phyloP scores from a whole-genome alignment of 2,888 invertebrate species.

The Oscheius myriophilus region DNA sequence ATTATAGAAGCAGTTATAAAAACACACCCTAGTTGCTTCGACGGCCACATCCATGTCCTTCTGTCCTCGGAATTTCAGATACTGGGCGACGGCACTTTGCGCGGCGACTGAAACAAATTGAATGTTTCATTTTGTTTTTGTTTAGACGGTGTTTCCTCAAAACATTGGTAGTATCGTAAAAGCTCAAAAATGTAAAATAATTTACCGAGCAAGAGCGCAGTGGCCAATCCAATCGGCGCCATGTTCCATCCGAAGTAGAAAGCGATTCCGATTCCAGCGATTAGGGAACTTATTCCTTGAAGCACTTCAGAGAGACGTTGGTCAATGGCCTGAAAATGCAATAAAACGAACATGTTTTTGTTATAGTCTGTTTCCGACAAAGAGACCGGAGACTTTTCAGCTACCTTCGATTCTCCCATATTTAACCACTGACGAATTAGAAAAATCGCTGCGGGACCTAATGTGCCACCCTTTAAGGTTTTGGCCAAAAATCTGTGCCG shows the following conservation, averaged over 20 bases:
- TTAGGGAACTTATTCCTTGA: constrained; percentile 53
- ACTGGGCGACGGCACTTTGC: constrained; percentile 55
- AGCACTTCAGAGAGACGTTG: constrained; percentile 63
- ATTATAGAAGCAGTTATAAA: too few species aligned
- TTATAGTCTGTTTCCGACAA: too few species aligned
- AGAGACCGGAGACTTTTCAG: too few species aligned
- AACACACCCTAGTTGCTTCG: constrained; percentile 55
- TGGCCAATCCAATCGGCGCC: constrained; percentile 63
- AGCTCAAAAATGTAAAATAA: neutral
- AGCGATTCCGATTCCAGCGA: constrained; percentile 59
- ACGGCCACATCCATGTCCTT: constrained; percentile 58
- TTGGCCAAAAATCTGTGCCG: too few species aligned
- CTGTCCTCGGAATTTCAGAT: constrained; percentile 59
- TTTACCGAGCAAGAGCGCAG: constrained; percentile 45
- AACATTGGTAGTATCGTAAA: too few species aligned
- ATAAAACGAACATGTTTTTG: neutral
- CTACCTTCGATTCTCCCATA: too few species aligned
- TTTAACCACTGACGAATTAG: too few species aligned
- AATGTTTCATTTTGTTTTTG: too few species aligned
- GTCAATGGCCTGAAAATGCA: constrained; percentile 51
- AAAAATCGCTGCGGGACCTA: too few species aligned
- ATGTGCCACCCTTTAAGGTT: too few species aligned
- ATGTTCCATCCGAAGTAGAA: constrained; percentile 66
- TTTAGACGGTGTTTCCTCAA: neutral
- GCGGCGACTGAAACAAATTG: constrained; percentile 33